Percentiles rank a stretch among this genome's conserved stretches.
phyloP scores from a whole-genome alignment of 2,797 vertebrate genomes.

The Gymnopithys bicolor region DNA sequence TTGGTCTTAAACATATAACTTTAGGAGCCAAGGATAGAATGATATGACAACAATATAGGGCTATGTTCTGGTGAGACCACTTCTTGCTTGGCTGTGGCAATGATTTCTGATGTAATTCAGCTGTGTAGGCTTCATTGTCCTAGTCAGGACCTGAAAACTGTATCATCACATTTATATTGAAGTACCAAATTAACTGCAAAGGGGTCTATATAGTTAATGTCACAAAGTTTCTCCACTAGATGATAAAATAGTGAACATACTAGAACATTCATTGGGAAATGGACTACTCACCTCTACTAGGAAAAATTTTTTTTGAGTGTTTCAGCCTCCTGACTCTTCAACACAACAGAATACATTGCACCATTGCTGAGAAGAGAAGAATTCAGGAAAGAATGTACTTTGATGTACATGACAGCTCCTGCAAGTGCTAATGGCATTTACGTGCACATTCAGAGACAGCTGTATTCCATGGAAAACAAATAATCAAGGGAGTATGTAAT shows the following conservation, averaged over 20 bases:
- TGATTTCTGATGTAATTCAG: not conserved
- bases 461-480: not conserved
- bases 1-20: not conserved
- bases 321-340: not conserved
- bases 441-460: not conserved
- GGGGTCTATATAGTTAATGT: not conserved
- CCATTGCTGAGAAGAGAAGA: not conserved
- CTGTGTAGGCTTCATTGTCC: not conserved
- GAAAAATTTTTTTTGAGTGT: not conserved
- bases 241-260: not conserved
- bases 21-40: not conserved
- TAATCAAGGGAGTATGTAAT: not conserved
- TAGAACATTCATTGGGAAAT: not conserved
- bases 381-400: not conserved
- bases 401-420: not conserved
- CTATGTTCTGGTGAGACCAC: not conserved
- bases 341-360: not conserved
- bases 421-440: not conserved
- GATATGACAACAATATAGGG: not conserved
- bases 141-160: not conserved
- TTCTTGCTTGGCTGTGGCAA: not conserved
- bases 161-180: not conserved
- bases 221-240: not conserved
- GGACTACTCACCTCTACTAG: not conserved
- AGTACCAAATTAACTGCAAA: not conserved